Conservation (phyloP, 2,113 vertebrate genomes). For the Arizona elegans region DNA sequence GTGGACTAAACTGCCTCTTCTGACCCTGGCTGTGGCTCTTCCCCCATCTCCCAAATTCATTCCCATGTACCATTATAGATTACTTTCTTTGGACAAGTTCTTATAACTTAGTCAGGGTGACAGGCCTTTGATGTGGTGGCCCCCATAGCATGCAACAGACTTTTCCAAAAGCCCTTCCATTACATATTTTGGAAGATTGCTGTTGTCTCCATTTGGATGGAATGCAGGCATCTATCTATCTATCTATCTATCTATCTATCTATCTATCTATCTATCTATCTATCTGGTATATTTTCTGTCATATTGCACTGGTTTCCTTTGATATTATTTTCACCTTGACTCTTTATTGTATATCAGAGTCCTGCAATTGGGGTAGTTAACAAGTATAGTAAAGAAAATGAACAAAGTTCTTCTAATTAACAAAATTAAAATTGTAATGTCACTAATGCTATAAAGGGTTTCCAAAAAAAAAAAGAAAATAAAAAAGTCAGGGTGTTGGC, state of each 20-base stretch:
- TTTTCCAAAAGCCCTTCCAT: no score
- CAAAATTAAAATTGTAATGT: background rate
- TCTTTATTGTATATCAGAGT: no score
- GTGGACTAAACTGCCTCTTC: background rate
- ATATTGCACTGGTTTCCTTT: no score
- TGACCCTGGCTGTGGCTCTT: background rate
- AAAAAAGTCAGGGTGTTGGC: no score
- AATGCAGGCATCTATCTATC: no score
- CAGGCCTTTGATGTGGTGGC: background rate
- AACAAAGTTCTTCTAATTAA: background rate
- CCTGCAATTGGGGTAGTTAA: background rate
- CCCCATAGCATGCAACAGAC: background rate
- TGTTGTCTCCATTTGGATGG: no score
- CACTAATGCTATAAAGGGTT: background rate
- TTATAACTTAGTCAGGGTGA: background rate
- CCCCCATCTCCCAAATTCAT: background rate
- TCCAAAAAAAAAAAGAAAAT: background rate
- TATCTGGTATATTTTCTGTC: no score
- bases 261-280: no score
- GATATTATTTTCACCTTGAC: no score
- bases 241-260: no score
- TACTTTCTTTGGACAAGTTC: background rate
- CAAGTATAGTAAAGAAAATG: background rate
- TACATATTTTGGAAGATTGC: no score
- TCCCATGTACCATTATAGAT: background rate